Percentiles rank a stretch among this genome's conserved stretches.
Evolutionary conservation across 2,797 vertebrate species (phyloP).

Genomic region (Alosa sapidissima): DNA sequence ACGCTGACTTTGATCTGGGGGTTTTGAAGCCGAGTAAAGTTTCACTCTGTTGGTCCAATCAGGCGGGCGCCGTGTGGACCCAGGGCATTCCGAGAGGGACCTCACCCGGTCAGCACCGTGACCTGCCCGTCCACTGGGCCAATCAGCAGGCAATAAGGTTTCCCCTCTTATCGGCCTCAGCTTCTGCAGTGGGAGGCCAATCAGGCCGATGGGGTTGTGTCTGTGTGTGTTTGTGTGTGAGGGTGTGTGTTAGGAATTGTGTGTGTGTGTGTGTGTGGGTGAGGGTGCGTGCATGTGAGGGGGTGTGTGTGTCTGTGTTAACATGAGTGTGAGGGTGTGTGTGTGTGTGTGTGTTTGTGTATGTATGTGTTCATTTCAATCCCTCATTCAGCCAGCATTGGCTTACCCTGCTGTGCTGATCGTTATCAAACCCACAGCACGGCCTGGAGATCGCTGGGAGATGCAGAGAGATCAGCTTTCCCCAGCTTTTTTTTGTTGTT

Average conservation of each 20-base stretch:
- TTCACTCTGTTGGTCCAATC: conserved; percentile 63
- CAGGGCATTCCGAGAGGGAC: conserved; percentile 18
- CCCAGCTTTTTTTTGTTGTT: neutral
- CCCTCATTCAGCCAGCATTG: conserved; percentile 54
- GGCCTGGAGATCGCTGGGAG: neutral
- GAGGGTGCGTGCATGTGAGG: too few species aligned
- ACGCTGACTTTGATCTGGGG: conserved; percentile 56
- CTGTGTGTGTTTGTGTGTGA: neutral
- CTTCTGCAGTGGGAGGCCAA: conserved; percentile 57
- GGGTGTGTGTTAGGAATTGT: neutral
- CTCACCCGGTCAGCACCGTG: conserved; percentile 44
- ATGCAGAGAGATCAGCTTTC: neutral
- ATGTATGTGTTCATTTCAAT: conserved; percentile 56
- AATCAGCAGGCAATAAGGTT: conserved; percentile 63
- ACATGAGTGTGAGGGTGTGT: neutral
- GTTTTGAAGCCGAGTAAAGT: conserved; percentile 46
- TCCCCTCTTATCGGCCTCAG: conserved; percentile 60
- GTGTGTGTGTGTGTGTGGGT: neutral
- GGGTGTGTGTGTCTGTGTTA: too few species aligned
- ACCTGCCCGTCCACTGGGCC: conserved; percentile 42
- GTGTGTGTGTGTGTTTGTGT: neutral
- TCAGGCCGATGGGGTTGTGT: conserved; percentile 55
- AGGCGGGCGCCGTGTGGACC: conserved; percentile 1
- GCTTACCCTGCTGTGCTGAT: conserved; percentile 57
- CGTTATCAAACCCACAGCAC: conserved; percentile 58